Conservation (phyloP, 2,888 invertebrate species). For the Apeira syringaria region DNA sequence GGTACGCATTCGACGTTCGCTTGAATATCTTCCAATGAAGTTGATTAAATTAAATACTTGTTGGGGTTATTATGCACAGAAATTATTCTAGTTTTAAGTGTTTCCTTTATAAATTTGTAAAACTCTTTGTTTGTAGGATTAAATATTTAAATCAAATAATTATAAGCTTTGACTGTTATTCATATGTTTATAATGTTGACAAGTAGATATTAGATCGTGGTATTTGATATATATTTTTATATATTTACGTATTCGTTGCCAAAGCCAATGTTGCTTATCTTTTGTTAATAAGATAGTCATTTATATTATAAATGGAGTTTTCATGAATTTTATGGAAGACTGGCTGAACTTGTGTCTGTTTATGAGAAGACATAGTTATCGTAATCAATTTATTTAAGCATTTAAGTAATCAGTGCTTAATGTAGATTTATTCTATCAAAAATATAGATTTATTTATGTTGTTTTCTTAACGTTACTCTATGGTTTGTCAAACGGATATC, state of each 20-base stretch:
- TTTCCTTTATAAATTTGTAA: conserved; percentile 11
- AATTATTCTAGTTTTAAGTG: conserved; percentile 4
- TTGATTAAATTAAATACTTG: too few species aligned
- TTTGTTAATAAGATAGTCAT: background rate
- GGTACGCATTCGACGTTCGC: too few species aligned
- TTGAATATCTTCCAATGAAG: too few species aligned
- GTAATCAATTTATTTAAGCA: too few species aligned
- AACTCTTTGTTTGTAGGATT: conserved; percentile 26
- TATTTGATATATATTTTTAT: conserved; percentile 20
- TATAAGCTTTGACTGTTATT: conserved; percentile 32
- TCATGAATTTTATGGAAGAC: conserved; percentile 6
- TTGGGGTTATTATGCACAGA: too few species aligned
- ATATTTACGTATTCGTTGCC: conserved; percentile 18
- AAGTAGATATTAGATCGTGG: conserved; percentile 22
- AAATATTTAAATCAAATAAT: conserved; percentile 30
- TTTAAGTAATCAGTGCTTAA: too few species aligned
- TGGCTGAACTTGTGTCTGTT: conserved; percentile 17
- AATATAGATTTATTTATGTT: too few species aligned
- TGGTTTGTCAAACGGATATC: conserved; percentile 7
- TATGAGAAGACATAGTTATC: too few species aligned
- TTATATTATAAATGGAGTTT: conserved; percentile 4
- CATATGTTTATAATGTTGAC: conserved; percentile 31
- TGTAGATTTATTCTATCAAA: too few species aligned
- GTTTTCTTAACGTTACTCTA: too few species aligned
- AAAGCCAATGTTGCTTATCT: conserved; percentile 11